Conservation (phyloP, 2,113 vertebrate genomes). For the Corythoichthys intestinalis region DNA sequence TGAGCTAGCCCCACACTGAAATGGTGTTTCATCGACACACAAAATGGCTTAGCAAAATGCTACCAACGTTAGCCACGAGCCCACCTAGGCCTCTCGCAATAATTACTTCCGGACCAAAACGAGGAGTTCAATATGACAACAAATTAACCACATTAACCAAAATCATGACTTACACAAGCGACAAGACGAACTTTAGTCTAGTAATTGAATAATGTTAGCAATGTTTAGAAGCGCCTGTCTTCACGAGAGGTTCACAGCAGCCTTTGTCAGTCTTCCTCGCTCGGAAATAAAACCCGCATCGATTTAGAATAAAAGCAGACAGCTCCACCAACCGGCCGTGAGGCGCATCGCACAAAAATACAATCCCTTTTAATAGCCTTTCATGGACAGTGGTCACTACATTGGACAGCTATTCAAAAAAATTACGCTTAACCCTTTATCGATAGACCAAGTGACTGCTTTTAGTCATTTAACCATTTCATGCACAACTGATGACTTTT, state of each 20-base stretch:
- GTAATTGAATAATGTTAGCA: neutral
- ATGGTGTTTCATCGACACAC: neutral
- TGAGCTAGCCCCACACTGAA: neutral
- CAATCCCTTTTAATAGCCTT: neutral
- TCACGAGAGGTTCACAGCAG: too few relatives aligned
- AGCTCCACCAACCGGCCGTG: constrained; percentile 18
- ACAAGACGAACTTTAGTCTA: constrained; percentile 10
- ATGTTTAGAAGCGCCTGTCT: neutral
- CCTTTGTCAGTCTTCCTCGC: neutral
- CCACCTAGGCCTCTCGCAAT: neutral
- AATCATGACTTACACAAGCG: constrained; percentile 49
- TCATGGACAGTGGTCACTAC: too few relatives aligned
- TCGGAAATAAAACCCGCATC: neutral
- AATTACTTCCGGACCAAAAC: neutral
- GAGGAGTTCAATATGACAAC: neutral
- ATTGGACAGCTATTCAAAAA: too few relatives aligned
- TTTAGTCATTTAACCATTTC: too few relatives aligned
- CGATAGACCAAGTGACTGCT: too few relatives aligned
- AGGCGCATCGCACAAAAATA: neutral
- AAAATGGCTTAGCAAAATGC: neutral
- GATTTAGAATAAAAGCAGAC: rapidly evolving
- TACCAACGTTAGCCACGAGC: neutral
- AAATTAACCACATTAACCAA: neutral
- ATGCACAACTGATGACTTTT: too few relatives aligned
- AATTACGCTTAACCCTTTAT: too few relatives aligned